Conservation (phyloP, 2,113 vertebrate species). For the Oryzias woworae region DNA sequence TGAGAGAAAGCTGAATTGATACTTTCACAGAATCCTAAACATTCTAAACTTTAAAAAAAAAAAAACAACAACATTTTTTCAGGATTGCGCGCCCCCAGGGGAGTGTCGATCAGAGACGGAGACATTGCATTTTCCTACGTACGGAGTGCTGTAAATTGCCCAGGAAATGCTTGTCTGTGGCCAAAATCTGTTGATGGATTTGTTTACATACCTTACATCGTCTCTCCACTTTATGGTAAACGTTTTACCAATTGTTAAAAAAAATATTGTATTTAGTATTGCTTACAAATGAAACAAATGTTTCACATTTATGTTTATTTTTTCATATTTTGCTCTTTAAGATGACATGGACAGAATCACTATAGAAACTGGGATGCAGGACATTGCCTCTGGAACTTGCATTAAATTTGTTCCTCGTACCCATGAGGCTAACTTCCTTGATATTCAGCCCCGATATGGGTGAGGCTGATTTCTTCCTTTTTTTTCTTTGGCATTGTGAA, state of each 20-base stretch:
- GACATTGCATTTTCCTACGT: slow-evolving; percentile 61
- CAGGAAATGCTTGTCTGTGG: slow-evolving; percentile 70
- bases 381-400: slow-evolving; percentile 73
- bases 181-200: slow-evolving; percentile 74
- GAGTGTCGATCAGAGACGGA: slow-evolving; percentile 64
- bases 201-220: slow-evolving; percentile 69
- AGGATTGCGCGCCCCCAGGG: slow-evolving; percentile 55
- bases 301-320: background rate
- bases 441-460: slow-evolving; percentile 76
- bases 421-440: slow-evolving; percentile 74
- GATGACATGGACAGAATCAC: slow-evolving; percentile 81
- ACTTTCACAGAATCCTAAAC: background rate
- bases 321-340: slow-evolving; percentile 22
- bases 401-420: slow-evolving; percentile 78
- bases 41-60: background rate
- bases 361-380: slow-evolving; percentile 78
- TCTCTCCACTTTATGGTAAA: slow-evolving; percentile 70
- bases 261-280: background rate
- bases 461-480: slow-evolving; percentile 36
- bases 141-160: slow-evolving; percentile 68
- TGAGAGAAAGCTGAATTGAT: background rate
- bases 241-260: background rate
- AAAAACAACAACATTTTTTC: too few species aligned
- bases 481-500: background rate
- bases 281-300: background rate